phyloP scores from a whole-genome alignment of 2,797 vertebrate genomes.

The Neomorphus geoffroyi region DNA sequence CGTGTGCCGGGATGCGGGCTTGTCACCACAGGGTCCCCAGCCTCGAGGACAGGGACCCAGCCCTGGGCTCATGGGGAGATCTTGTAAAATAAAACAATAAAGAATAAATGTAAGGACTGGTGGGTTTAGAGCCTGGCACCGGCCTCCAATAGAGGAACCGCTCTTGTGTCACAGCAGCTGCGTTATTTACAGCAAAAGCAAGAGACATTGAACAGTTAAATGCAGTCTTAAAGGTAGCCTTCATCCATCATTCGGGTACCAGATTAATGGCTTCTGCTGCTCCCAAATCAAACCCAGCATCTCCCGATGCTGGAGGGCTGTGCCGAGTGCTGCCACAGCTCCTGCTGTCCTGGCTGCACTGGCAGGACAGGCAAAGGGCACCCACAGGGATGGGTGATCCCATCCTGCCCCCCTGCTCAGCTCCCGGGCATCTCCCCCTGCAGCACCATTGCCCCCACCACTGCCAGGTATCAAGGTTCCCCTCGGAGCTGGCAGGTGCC shows the following conservation, averaged over 20 bases:
- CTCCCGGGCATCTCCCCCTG: neutral
- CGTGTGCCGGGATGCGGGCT: fast-evolving
- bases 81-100: neutral
- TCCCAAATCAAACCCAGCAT: neutral
- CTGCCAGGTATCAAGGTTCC: fast-evolving
- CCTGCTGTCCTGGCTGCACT: neutral
- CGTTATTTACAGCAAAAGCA: neutral
- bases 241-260: neutral
- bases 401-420: fast-evolving
- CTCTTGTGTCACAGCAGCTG: fast-evolving
- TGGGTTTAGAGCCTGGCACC: fast-evolving
- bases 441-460: neutral
- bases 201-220: neutral
- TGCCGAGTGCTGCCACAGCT: fast-evolving
- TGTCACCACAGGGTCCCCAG: fast-evolving
- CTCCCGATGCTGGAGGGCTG: neutral
- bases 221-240: neutral
- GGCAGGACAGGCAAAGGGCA: neutral
- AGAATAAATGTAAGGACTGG: neutral
- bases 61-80: fast-evolving
- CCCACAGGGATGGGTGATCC: fast-evolving
- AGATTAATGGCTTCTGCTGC: neutral
- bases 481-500: fast-evolving
- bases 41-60: neutral
- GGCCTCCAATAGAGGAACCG: neutral